These are phyloP conservation scores for Dicentrarchus labrax DNA, from an alignment of 2,113 vertebrate species.

Conservation along the genomic window DNA sequence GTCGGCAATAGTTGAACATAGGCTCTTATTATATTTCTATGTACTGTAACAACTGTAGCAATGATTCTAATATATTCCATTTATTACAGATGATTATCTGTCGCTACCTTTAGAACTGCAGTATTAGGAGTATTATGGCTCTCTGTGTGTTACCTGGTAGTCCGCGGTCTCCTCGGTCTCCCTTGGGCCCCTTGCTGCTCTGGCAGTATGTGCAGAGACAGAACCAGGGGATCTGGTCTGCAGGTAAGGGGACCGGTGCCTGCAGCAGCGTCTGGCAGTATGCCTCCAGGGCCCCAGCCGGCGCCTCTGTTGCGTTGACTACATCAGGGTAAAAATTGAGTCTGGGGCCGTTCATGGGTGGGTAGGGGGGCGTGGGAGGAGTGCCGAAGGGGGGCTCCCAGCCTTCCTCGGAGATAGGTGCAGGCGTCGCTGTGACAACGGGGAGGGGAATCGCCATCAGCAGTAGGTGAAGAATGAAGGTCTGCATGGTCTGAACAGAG, in stretches of 20 bases:
- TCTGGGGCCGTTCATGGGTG: neutral
- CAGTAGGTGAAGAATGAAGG: constrained; percentile 26
- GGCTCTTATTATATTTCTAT: too few relatives aligned
- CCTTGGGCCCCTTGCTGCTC: constrained; percentile 70
- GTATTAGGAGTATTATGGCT: too few relatives aligned
- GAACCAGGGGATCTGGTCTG: constrained; percentile 75
- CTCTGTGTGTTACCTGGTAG: constrained; percentile 67
- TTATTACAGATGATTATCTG: too few relatives aligned
- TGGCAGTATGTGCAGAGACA: constrained; percentile 77
- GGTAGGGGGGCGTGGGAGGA: neutral
- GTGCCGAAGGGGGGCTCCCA: neutral
- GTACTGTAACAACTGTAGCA: too few relatives aligned
- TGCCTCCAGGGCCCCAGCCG: neutral
- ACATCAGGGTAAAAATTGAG: rapidly evolving
- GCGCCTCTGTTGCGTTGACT: neutral
- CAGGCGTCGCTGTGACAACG: constrained; percentile 18
- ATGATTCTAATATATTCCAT: too few relatives aligned
- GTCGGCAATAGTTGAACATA: too few relatives aligned
- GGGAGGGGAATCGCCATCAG: constrained; percentile 26
- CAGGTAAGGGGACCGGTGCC: constrained; percentile 1
- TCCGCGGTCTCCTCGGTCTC: constrained; percentile 72
- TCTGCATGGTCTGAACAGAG: constrained; percentile 33
- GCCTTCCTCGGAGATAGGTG: neutral
- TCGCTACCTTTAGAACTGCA: too few relatives aligned
- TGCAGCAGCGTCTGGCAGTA: constrained; percentile 72